These are phyloP conservation scores for Camponotus floridanus DNA, from an alignment of 1,140 invertebrate species.

Conservation along the genomic window DNA sequence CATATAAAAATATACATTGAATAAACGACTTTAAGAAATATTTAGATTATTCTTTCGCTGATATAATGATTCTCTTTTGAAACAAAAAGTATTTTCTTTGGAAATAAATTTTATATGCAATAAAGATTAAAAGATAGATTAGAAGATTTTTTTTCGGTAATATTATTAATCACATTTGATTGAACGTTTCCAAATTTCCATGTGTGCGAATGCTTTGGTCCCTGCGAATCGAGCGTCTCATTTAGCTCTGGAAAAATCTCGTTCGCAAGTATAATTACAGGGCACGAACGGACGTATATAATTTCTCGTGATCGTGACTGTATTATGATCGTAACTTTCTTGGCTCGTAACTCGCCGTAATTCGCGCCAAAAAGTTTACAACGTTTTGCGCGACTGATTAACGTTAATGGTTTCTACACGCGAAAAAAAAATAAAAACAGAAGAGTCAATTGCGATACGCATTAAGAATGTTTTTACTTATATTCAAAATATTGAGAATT, in stretches of 20 bases:
- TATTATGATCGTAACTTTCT: constrained; percentile 57
- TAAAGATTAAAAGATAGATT: not conserved
- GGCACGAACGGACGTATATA: constrained; percentile 32
- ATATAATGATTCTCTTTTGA: not conserved
- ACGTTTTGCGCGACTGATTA: constrained; percentile 47
- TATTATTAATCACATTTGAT: not conserved
- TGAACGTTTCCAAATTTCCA: constrained; percentile 23
- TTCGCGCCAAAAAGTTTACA: constrained; percentile 49
- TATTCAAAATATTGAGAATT: too few species aligned
- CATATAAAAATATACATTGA: too few species aligned
- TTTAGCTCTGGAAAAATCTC: constrained; percentile 53
- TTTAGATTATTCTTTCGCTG: too few species aligned
- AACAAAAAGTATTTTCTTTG: not conserved
- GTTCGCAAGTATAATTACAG: constrained; percentile 58
- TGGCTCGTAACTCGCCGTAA: constrained; percentile 31
- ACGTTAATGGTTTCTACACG: constrained; percentile 21
- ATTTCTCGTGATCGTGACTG: constrained; percentile 56
- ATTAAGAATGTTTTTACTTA: too few species aligned
- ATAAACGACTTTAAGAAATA: not conserved
- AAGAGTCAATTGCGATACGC: too few species aligned
- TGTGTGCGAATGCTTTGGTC: not conserved
- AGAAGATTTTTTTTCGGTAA: not conserved
- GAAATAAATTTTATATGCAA: not conserved
- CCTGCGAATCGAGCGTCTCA: constrained; percentile 48
- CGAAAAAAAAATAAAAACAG: not conserved